Conservation (phyloP, 1,140 invertebrate species). For the Bombus sibiricus region DNA sequence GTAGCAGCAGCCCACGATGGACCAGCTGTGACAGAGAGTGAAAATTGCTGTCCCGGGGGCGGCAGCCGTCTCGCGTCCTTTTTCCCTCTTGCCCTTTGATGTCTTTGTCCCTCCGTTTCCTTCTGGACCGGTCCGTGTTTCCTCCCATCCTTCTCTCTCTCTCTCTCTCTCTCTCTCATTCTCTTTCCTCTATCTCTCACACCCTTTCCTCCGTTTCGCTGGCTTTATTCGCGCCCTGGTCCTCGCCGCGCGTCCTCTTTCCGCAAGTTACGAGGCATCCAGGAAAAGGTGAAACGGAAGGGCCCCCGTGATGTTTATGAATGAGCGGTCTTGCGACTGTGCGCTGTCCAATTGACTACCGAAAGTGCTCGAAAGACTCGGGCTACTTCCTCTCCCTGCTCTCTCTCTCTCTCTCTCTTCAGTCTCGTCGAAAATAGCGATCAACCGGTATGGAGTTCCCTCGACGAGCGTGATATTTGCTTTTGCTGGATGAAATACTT, state of each 20-base stretch:
- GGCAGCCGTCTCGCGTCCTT: constrained; percentile 39
- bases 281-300: constrained; percentile 47
- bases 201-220: not conserved
- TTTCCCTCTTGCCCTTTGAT: constrained; percentile 64
- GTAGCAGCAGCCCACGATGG: constrained; percentile 20
- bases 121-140: constrained; percentile 15
- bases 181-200: not conserved
- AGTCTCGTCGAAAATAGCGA: constrained; percentile 12
- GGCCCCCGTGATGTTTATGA: constrained; percentile 63
- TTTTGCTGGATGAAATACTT: not conserved
- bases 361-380: constrained; percentile 22
- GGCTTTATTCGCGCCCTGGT: not conserved
- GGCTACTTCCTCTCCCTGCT: not conserved
- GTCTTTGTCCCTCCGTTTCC: constrained; percentile 44
- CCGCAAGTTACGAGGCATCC: constrained; percentile 17
- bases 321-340: constrained; percentile 55
- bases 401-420: too few relatives aligned
- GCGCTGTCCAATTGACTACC: constrained; percentile 48
- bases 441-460: not conserved
- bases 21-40: constrained; percentile 53
- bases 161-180: not conserved
- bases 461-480: not conserved
- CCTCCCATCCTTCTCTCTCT: not conserved
- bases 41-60: constrained; percentile 61
- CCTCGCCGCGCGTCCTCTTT: not conserved